Evolutionary conservation across 2,113 vertebrate species (phyloP).

Genomic region (Dascyllus trimaculatus): DNA sequence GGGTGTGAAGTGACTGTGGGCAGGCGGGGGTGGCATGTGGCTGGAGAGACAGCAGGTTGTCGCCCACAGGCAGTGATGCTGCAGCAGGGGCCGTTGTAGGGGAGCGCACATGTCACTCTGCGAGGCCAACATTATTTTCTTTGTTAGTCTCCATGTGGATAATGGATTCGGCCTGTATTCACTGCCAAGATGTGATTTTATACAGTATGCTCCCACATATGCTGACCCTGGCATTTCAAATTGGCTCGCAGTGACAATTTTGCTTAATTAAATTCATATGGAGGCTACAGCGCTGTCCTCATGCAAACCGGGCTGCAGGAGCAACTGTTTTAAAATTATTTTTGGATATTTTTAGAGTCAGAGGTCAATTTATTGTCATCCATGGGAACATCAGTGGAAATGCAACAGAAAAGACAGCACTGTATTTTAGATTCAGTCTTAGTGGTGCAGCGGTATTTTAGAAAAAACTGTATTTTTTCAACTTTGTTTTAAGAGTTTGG

Average conservation of each 20-base stretch:
- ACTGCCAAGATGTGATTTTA: conserved; percentile 64
- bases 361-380: too few species aligned
- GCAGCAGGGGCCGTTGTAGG: conserved; percentile 54
- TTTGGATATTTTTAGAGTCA: not conserved
- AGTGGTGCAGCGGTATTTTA: not conserved
- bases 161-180: conserved; percentile 61
- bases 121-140: conserved; percentile 60
- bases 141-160: conserved; percentile 67
- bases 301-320: conserved; percentile 19
- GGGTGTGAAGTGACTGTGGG: conserved; percentile 35
- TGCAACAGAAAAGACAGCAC: too few species aligned
- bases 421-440: too few species aligned
- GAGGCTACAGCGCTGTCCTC: conserved; percentile 3
- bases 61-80: conserved; percentile 65
- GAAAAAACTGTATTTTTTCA: too few species aligned
- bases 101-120: conserved; percentile 66
- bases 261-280: conserved; percentile 34
- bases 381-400: too few species aligned
- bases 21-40: conserved; percentile 63
- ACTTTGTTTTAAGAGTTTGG: too few species aligned
- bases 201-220: conserved; percentile 70
- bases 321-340: not conserved
- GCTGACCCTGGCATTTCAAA: conserved; percentile 56
- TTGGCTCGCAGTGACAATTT: conserved; percentile 9
- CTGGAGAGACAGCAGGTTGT: conserved; percentile 74